Percentiles rank a stretch among this genome's conserved stretches.
Evolutionary conservation across 1,140 invertebrate genomes (phyloP).

Genomic region (Drosophila rufa): DNA sequence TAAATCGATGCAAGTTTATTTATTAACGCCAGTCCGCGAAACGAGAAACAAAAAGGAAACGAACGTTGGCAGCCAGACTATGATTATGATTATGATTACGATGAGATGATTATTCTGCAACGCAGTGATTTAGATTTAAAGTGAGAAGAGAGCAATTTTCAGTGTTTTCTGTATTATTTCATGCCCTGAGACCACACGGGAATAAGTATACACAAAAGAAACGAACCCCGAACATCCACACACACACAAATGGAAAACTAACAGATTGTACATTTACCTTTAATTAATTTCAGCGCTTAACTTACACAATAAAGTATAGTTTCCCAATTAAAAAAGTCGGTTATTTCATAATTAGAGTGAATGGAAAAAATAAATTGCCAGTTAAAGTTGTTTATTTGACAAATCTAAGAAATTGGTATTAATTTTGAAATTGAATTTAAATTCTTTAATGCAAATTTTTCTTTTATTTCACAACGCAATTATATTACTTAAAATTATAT

Average conservation of each 20-base stretch:
- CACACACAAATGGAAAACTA: constrained; percentile 23
- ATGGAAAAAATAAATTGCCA: too few relatives aligned
- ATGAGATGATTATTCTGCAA: constrained; percentile 47
- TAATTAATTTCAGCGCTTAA: constrained; percentile 65
- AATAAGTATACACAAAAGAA: constrained; percentile 3
- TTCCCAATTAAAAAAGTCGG: constrained; percentile 30
- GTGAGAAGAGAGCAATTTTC: constrained; percentile 5
- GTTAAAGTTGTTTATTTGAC: not conserved
- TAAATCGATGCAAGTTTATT: constrained; percentile 58
- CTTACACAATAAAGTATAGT: constrained; percentile 61
- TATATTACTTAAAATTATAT: too few relatives aligned
- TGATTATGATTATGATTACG: constrained; percentile 31
- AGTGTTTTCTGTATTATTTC: constrained; percentile 24
- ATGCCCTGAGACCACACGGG: not conserved
- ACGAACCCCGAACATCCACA: not conserved
- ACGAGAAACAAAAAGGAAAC: not conserved
- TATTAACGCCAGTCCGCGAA: constrained; percentile 49
- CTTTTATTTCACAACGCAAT: too few relatives aligned
- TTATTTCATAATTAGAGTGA: not conserved
- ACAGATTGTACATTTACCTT: constrained; percentile 46
- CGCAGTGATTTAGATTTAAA: constrained; percentile 49
- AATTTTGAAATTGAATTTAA: too few relatives aligned
- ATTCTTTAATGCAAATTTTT: too few relatives aligned
- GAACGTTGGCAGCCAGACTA: constrained; percentile 33
- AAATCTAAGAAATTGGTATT: too few relatives aligned